Evolutionary conservation across 2,888 invertebrate species (phyloP), one percentile per base, ranked within the genome.

Genomic region (Phyto melanocephala): DNA sequence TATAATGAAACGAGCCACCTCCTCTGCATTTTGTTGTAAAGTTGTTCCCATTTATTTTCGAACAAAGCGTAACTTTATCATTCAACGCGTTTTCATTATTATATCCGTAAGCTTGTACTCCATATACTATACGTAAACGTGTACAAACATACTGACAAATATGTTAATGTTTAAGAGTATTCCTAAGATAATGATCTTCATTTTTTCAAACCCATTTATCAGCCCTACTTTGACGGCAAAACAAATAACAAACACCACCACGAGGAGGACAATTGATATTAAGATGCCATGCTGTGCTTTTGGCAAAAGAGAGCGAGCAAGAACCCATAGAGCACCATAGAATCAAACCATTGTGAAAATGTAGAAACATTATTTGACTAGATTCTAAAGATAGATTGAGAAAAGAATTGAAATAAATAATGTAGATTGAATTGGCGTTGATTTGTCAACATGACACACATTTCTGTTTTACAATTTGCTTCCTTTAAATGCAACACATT

Each of bases 391-490:
- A 82, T 79, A 82, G 82, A 82, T 72, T 81, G 72, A 71, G 74
- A 58, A 71, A 63, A 71, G 70, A 71, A 65, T 63, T 75, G 71
- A 79, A 79, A 79, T 82, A 82, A 82, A 82, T 82, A 79, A 82
- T 82, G 79, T 67, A 79, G 75, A 76, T 76, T 79, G 82, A 82
- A 82, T 79, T 82, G 82, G 82, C 82, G 82, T 79, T 82, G 82
- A 82, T 82, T 82, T 82, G 82, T 82, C 82, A 82, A 82, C 82
- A 82, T 82, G 82, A 82, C 82, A 82, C 82, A 82, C 82, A 82
- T 82, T 82, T 82, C 79, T 82, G 82, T 82, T 82, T 56, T 70
- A 79, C 82, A 88, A 85, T 88, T 86, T 88, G 88, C 87, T 86
- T 88, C 88, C 84, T 86, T 86, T 88, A 84, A 79, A 74, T 65